phyloP scores from a whole-genome alignment of 2,113 vertebrate genomes.

The Istiophorus platypterus region DNA sequence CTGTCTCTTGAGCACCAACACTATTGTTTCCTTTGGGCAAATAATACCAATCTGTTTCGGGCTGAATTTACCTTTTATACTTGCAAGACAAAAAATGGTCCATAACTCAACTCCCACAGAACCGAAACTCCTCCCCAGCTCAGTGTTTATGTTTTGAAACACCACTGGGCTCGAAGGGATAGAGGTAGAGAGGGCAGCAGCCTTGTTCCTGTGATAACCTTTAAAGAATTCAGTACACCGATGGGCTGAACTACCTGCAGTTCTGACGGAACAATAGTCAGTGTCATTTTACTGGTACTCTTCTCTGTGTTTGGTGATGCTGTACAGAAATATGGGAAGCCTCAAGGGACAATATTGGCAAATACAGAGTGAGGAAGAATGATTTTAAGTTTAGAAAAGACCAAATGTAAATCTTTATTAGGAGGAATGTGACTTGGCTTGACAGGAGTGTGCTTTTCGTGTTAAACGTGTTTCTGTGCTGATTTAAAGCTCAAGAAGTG shows the following conservation, averaged over 20 bases:
- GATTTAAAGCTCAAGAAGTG: neutral
- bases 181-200: constrained; percentile 27
- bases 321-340: neutral
- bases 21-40: neutral
- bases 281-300: constrained; percentile 33
- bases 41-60: neutral
- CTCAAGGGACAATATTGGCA: neutral
- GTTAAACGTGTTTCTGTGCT: neutral
- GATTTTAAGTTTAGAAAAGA: neutral
- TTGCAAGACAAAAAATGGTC: neutral
- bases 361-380: neutral
- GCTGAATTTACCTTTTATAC: neutral
- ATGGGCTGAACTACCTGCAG: constrained; percentile 47
- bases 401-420: neutral
- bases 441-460: neutral
- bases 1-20: neutral
- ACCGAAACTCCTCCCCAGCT: neutral
- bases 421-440: neutral
- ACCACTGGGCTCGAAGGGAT: constrained; percentile 3
- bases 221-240: constrained; percentile 60
- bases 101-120: constrained; percentile 10
- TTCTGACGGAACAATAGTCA: constrained; percentile 25
- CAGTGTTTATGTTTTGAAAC: constrained; percentile 15
- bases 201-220: constrained; percentile 56
- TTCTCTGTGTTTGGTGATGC: constrained; percentile 7